phyloP scores from a whole-genome alignment of 2,888 invertebrate genomes.

The Dendrolimus houi region DNA sequence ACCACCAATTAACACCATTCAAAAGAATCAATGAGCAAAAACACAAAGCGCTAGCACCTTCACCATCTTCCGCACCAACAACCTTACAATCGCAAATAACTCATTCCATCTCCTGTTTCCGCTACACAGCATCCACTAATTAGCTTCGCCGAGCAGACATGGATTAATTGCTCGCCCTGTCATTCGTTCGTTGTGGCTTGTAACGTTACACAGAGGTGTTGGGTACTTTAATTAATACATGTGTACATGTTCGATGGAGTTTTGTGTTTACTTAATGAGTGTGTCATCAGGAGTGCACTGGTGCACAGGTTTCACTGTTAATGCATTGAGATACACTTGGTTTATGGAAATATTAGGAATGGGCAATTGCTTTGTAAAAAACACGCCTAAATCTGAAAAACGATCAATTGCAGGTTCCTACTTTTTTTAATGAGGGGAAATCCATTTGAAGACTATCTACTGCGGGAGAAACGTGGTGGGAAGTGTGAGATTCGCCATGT shows the following conservation, averaged over 20 bases:
- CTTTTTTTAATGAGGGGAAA: too few relatives aligned
- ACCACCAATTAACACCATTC: constrained; percentile 8
- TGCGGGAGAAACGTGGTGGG: too few relatives aligned
- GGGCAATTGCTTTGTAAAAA: too few relatives aligned
- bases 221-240: not conserved
- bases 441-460: too few relatives aligned
- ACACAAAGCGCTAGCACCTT: constrained; percentile 5
- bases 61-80: constrained; percentile 25
- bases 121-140: constrained; percentile 59
- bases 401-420: too few relatives aligned
- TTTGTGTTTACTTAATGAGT: not conserved
- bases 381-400: too few relatives aligned
- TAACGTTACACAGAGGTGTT: constrained; percentile 1
- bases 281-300: not conserved
- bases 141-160: constrained; percentile 60
- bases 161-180: constrained; percentile 52
- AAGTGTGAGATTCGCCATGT: too few relatives aligned
- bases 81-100: constrained; percentile 52
- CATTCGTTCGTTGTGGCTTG: not conserved
- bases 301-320: not conserved
- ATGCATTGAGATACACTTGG: not conserved
- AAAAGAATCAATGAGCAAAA: constrained; percentile 3
- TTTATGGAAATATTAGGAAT: too few relatives aligned
- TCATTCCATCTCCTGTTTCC: constrained; percentile 63
- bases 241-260: not conserved